These are phyloP conservation scores for Microtus pennsylvanicus DNA, from an alignment of 2,113 vertebrate genomes.

Conservation along the genomic window DNA sequence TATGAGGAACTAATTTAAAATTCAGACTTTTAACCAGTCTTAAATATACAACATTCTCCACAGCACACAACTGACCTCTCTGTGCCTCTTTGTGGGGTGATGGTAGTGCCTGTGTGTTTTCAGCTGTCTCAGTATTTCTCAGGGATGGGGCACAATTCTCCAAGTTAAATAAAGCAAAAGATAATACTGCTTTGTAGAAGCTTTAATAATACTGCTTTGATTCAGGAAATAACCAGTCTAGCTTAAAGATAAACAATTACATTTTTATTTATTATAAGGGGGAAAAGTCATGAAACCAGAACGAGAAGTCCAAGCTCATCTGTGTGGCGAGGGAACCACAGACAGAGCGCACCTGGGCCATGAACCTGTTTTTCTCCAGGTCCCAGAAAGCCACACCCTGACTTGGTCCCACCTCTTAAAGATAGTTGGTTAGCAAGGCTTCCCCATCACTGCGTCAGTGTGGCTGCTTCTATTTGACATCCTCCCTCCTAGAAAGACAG, in stretches of 20 bases:
- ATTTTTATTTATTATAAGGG: no score
- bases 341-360: no score
- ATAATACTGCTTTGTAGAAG: conserved; percentile 38
- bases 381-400: no score
- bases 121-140: conserved; percentile 74
- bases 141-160: conserved; percentile 55
- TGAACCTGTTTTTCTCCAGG: no score
- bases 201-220: no score
- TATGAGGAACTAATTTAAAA: conserved; percentile 60
- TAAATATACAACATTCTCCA: conserved; percentile 82
- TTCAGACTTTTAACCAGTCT: conserved; percentile 79
- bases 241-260: no score
- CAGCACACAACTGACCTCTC: conserved; percentile 73
- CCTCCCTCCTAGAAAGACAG: conserved; percentile 74
- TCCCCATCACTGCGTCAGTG: conserved; percentile 21
- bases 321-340: no score
- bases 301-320: no score
- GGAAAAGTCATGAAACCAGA: no score
- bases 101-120: conserved; percentile 70
- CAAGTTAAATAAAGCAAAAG: conserved; percentile 77
- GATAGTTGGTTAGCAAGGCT: no score
- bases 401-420: no score
- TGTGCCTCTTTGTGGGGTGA: conserved; percentile 57
- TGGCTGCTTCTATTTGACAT: conserved; percentile 80
- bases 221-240: no score